Conservation (phyloP, 1,140 invertebrate genomes). For the Calosoma granatense region DNA sequence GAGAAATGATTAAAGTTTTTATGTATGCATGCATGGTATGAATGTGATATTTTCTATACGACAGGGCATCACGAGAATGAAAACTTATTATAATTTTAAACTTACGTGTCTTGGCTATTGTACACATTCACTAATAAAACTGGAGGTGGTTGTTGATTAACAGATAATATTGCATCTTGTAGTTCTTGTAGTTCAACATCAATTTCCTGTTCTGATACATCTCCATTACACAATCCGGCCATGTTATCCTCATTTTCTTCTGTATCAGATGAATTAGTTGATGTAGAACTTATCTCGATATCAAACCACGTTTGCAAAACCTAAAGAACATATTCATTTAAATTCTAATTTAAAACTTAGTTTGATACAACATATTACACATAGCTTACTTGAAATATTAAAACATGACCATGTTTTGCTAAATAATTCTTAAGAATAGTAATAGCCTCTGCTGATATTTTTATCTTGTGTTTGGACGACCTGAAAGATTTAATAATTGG, state of each 20-base stretch:
- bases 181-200: not conserved
- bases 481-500: not conserved
- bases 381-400: not conserved
- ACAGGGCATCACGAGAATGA: no score
- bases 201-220: not conserved
- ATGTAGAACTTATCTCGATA: not conserved
- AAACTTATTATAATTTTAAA: no score
- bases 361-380: not conserved
- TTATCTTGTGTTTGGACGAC: not conserved
- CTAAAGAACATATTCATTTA: not conserved
- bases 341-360: no score
- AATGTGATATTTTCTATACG: no score
- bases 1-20: no score
- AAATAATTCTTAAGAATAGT: not conserved
- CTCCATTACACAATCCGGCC: not conserved
- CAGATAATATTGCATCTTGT: not conserved
- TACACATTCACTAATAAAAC: not conserved
- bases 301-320: constrained; percentile 2
- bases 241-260: not conserved
- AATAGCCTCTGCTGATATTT: not conserved
- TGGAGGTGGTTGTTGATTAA: not conserved
- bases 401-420: not conserved
- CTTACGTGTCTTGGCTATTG: not conserved
- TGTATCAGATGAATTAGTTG: not conserved
- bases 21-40: no score